These are phyloP conservation scores for Brachylomia viminalis DNA, from an alignment of 2,888 invertebrate species.

Conservation along the genomic window DNA sequence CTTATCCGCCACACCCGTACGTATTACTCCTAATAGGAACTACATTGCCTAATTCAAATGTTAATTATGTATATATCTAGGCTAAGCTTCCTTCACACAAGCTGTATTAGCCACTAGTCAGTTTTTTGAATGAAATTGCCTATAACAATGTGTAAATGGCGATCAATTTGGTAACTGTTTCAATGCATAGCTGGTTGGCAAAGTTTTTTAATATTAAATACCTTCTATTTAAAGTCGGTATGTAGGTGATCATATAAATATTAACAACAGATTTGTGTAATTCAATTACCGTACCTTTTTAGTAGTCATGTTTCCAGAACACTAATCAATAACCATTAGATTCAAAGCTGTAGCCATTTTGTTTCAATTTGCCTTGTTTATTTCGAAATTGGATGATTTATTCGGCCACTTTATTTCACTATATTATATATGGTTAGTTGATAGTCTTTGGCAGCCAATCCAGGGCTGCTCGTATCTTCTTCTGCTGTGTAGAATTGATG, in stretches of 20 bases:
- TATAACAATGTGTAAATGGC: conserved; percentile 76
- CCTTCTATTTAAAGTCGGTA: conserved; percentile 23
- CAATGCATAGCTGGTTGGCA: conserved; percentile 13
- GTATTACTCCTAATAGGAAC: conserved; percentile 70
- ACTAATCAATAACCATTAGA: conserved; percentile 20
- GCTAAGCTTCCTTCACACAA: conserved; percentile 79
- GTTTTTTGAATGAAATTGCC: conserved; percentile 76
- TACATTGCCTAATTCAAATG: conserved; percentile 83
- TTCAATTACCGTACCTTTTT: conserved; percentile 42
- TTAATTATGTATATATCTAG: conserved; percentile 81
- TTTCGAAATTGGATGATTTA: neutral
- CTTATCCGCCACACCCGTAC: conserved; percentile 60
- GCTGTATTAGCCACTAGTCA: conserved; percentile 70
- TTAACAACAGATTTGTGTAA: conserved; percentile 52
- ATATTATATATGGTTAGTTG: neutral
- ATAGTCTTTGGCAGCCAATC: too few relatives aligned
- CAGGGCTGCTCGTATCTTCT: too few relatives aligned
- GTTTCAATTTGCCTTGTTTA: conserved; percentile 21
- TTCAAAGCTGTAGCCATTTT: conserved; percentile 1
- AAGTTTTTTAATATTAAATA: conserved; percentile 42
- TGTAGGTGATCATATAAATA: conserved; percentile 61
- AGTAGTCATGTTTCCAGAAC: conserved; percentile 9
- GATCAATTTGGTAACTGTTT: conserved; percentile 54
- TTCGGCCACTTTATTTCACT: neutral
- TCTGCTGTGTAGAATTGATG: too few relatives aligned